Evolutionary conservation across 2,888 invertebrate genomes (phyloP).

Genomic region (Rhynchonema sp.): DNA sequence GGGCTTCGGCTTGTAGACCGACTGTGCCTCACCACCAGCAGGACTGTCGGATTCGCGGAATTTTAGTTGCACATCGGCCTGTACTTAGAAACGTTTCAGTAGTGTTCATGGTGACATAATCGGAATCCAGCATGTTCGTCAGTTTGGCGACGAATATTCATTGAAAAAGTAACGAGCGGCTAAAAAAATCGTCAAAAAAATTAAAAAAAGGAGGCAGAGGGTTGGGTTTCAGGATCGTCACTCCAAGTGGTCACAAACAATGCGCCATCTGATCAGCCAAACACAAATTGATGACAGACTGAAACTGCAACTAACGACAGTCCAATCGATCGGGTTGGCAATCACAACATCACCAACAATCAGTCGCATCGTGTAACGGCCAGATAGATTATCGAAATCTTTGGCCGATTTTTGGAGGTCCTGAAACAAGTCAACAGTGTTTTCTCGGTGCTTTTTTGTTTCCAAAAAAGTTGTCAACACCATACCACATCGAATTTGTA

Average conservation of each 20-base stretch:
- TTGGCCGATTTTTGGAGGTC: conserved; percentile 57
- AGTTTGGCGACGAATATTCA: too few species aligned
- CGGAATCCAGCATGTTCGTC: too few species aligned
- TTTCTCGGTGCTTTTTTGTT: too few species aligned
- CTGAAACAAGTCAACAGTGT: conserved; percentile 15
- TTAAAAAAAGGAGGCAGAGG: too few species aligned
- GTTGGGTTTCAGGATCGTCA: too few species aligned
- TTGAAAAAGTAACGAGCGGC: too few species aligned
- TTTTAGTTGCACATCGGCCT: neutral
- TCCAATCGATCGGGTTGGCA: conserved; percentile 72
- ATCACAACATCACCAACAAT: conserved; percentile 76
- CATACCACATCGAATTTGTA: conserved; percentile 77
- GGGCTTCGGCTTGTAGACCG: neutral
- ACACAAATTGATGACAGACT: too few species aligned
- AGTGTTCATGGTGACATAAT: neutral
- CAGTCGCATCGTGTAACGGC: conserved; percentile 57
- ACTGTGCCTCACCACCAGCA: neutral
- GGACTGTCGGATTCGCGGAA: neutral
- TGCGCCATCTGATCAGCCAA: too few species aligned
- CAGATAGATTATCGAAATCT: conserved; percentile 55
- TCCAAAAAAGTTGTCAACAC: neutral
- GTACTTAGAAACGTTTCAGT: neutral
- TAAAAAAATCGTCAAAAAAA: too few species aligned
- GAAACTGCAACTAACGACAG: conserved; percentile 38
- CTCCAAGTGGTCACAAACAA: too few species aligned